Percentiles rank a stretch among this genome's conserved stretches.
phyloP scores from a whole-genome alignment of 64 coral and sea anemone genomes.

The Anthopleura sola region DNA sequence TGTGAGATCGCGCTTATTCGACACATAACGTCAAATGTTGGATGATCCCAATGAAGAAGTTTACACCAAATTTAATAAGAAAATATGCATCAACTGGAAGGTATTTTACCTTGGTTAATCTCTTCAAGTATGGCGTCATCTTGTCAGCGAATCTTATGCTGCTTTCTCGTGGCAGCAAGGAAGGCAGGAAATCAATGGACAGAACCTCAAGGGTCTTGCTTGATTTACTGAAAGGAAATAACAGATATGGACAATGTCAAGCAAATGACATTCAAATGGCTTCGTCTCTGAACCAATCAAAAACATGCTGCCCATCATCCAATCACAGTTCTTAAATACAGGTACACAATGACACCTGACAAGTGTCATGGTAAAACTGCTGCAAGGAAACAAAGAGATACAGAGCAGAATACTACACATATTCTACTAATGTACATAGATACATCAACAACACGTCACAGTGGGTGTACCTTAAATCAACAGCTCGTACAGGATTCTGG shows the following conservation, averaged over 20 bases:
- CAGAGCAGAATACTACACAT: no score
- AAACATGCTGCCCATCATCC: neutral
- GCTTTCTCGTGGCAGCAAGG: slow-evolving; percentile 42
- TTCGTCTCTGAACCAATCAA: neutral
- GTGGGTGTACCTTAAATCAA: slow-evolving; percentile 21
- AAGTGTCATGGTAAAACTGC: neutral
- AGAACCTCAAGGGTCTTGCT: slow-evolving; percentile 40
- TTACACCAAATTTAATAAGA: neutral
- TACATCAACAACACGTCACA: no score
- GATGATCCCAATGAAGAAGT: neutral
- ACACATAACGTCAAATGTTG: neutral
- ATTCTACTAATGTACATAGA: no score
- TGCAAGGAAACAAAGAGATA: neutral
- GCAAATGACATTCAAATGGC: no score
- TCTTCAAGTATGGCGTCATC: slow-evolving; percentile 47
- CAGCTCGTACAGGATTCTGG: neutral
- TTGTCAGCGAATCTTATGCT: slow-evolving; percentile 48
- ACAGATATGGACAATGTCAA: neutral
- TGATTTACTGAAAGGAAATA: neutral
- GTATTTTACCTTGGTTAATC: slow-evolving; percentile 26
- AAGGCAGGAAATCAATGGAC: slow-evolving; percentile 54
- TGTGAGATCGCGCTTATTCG: neutral
- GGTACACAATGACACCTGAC: neutral
- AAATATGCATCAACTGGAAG: neutral
- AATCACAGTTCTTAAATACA: neutral